These are phyloP conservation scores for Cerceris ruficornis DNA, from an alignment of 2,888 invertebrate genomes.

Conservation along the genomic window DNA sequence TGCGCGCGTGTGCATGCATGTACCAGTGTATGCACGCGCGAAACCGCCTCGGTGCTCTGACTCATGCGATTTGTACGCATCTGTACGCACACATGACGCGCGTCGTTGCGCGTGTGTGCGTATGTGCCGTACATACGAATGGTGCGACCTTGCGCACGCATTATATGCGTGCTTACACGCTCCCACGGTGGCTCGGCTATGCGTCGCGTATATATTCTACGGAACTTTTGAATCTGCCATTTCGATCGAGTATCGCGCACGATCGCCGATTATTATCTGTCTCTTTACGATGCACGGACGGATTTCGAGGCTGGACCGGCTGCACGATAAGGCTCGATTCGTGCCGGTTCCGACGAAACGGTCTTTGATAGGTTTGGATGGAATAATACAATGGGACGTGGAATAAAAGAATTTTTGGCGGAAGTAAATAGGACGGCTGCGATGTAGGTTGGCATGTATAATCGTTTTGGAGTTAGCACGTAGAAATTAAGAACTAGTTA, in stretches of 20 bases:
- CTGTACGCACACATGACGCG: slow-evolving; percentile 56
- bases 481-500: no score
- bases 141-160: slow-evolving; percentile 62
- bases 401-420: no score
- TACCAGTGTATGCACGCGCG: slow-evolving; percentile 55
- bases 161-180: slow-evolving; percentile 60
- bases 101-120: slow-evolving; percentile 15
- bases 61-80: slow-evolving; percentile 60
- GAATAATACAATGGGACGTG: no score
- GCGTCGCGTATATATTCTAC: slow-evolving; percentile 10
- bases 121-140: slow-evolving; percentile 52
- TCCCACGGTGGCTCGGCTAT: slow-evolving; percentile 58
- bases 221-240: slow-evolving; percentile 13
- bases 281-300: background rate
- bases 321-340: background rate
- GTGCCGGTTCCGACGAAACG: background rate
- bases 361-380: no score
- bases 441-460: no score
- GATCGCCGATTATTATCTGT: slow-evolving; percentile 7
- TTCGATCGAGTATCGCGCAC: slow-evolving; percentile 10
- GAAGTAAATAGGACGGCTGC: no score
- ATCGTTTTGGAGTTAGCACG: no score
- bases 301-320: no score
- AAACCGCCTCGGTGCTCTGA: slow-evolving; percentile 47
- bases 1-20: slow-evolving; percentile 3